Evolutionary conservation across 2,888 invertebrate genomes (phyloP).

Genomic region (Patella depressa): DNA sequence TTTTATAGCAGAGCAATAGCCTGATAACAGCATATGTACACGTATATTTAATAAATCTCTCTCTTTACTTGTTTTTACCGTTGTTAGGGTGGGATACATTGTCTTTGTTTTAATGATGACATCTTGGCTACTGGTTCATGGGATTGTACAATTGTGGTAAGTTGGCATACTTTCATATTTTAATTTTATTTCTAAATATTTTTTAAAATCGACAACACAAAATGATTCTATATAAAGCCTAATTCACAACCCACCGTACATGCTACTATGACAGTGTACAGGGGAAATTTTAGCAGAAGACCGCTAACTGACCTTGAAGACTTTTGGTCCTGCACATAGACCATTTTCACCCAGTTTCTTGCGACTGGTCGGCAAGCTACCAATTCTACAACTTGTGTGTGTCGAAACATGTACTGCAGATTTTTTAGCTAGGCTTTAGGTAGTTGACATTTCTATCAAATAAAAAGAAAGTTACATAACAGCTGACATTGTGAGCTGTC

Average conservation of each 20-base stretch:
- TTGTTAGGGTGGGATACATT: conserved; percentile 61
- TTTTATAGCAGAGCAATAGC: no score
- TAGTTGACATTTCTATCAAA: background rate
- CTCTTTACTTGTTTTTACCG: conserved; percentile 9
- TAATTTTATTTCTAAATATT: background rate
- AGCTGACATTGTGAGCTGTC: no score
- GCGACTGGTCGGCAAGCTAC: no score
- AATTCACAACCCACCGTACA: no score
- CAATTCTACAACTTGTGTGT: background rate
- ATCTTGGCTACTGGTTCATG: conserved; percentile 65
- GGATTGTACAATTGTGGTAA: conserved; percentile 66
- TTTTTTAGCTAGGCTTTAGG: background rate
- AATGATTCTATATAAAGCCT: background rate
- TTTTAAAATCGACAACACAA: background rate
- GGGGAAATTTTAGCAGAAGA: no score
- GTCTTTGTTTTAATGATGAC: conserved; percentile 61
- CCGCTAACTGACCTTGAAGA: no score
- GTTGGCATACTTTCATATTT: conserved; percentile 19
- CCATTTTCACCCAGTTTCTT: no score
- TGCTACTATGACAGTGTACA: no score
- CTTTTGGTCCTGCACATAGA: no score
- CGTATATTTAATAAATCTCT: no score
- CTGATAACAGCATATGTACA: no score
- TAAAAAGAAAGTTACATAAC: no score
- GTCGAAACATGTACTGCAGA: background rate